A percentile compares a stretch with the other conserved stretches of the same genome.
phyloP scores from a whole-genome alignment of 2,888 invertebrate genomes.

The Tinea semifulvella region DNA sequence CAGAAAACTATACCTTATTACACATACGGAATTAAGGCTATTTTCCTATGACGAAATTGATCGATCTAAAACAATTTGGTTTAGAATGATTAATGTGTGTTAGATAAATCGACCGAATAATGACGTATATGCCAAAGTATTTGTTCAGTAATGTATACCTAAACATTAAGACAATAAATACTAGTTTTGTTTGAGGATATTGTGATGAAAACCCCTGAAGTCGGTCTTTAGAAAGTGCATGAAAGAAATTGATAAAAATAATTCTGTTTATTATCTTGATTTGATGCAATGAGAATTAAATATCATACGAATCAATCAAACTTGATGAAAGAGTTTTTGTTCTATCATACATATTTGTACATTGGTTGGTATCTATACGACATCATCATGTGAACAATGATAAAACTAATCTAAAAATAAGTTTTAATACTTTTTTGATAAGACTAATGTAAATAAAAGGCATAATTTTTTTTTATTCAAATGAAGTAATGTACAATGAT shows the following conservation, averaged over 20 bases:
- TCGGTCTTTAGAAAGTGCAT: conserved; percentile 42
- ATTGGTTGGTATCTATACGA: no score
- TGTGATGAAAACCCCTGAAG: conserved; percentile 23
- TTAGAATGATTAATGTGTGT: conserved; percentile 60
- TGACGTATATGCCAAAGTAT: conserved; percentile 20
- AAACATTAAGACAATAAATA: neutral
- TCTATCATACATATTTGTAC: neutral
- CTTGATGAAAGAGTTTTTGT: neutral
- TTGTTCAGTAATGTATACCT: neutral
- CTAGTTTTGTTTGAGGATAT: conserved; percentile 15
- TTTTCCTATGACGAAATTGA: conserved; percentile 21
- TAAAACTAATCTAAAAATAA: neutral
- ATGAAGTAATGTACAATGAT: no score
- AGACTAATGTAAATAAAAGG: no score
- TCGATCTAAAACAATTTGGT: conserved; percentile 54
- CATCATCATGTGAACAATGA: neutral
- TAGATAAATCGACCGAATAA: conserved; percentile 33
- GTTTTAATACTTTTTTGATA: no score
- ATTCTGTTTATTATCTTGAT: conserved; percentile 17
- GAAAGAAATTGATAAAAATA: conserved; percentile 48
- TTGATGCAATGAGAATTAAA: neutral
- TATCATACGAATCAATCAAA: neutral
- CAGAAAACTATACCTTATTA: conserved; percentile 25
- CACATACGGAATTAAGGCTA: conserved; percentile 21
- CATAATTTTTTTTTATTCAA: no score